Evolutionary conservation across 1,140 invertebrate genomes (phyloP).

Genomic region (Rhyzopertha dominica): DNA sequence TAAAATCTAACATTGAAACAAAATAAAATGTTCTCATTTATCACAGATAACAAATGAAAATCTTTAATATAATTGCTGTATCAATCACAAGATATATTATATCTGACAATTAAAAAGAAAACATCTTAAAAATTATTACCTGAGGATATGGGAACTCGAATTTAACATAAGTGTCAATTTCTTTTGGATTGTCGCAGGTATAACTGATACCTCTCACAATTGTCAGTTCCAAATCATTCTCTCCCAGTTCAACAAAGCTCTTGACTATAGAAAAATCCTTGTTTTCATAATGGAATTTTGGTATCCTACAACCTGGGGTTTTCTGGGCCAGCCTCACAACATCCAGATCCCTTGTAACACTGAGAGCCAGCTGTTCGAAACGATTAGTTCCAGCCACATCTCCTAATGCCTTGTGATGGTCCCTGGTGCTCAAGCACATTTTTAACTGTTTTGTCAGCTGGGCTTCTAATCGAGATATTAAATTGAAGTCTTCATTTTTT

Average conservation of each 20-base stretch:
- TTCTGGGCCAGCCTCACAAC: constrained; percentile 69
- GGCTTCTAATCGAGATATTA: constrained; percentile 61
- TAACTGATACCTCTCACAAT: constrained; percentile 86
- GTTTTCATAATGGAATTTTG: constrained; percentile 91
- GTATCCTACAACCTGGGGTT: constrained; percentile 59
- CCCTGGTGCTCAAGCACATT: constrained; percentile 78
- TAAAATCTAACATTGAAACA: too few relatives aligned
- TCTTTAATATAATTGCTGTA: too few relatives aligned
- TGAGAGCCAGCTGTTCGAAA: constrained; percentile 72
- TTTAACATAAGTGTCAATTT: constrained; percentile 91
- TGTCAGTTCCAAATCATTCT: constrained; percentile 84
- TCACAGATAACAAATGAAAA: background rate
- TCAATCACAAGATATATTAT: too few relatives aligned
- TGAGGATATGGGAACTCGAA: constrained; percentile 89
- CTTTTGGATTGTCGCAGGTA: constrained; percentile 76
- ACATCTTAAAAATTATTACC: constrained; percentile 57
- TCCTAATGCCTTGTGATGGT: constrained; percentile 89
- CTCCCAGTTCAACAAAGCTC: constrained; percentile 88
- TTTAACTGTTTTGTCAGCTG: constrained; percentile 79
- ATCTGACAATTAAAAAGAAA: background rate
- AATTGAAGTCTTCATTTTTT: constrained; percentile 50
- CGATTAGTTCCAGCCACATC: constrained; percentile 85
- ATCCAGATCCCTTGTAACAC: constrained; percentile 85
- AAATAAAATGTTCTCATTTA: too few relatives aligned
- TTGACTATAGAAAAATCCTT: constrained; percentile 85